A percentile compares a stretch with the other conserved stretches of the same genome.
Conservation (phyloP, 2,113 vertebrate species). For the Fulica atra region DNA sequence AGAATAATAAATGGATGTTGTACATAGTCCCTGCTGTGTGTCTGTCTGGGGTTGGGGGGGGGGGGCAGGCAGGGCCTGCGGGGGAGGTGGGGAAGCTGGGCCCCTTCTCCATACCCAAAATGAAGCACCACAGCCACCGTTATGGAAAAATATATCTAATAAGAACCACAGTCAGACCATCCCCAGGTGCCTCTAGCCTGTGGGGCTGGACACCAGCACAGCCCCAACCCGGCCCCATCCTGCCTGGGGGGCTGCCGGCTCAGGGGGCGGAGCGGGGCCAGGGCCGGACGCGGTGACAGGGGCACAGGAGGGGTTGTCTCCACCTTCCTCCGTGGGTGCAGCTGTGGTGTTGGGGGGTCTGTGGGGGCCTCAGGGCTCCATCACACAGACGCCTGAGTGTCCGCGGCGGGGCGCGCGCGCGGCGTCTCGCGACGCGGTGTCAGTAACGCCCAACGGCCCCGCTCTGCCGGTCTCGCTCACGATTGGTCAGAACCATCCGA, state of each 20-base stretch:
- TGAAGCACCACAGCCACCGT: neutral
- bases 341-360: fast-evolving
- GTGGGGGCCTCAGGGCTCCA: fast-evolving
- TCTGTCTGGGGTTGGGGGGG: neutral
- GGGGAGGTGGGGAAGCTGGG: neutral
- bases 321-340: neutral
- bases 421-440: neutral
- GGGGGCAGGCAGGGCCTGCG: too few relatives aligned
- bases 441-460: too few relatives aligned
- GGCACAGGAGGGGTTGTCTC: too few relatives aligned
- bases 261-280: fast-evolving
- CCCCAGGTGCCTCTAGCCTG: too few relatives aligned
- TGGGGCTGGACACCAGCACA: neutral
- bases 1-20: neutral
- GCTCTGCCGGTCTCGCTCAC: fast-evolving
- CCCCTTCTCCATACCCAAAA: fast-evolving
- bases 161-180: too few relatives aligned
- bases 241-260: too few relatives aligned
- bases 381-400: conserved; percentile 11
- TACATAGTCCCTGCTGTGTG: fast-evolving
- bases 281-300: too few relatives aligned
- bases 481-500: neutral
- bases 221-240: fast-evolving
- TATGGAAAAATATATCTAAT: neutral
- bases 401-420: too few relatives aligned